Evolutionary conservation across 2,797 vertebrate species (phyloP).

Genomic region (Spondyliosoma cantharus): DNA sequence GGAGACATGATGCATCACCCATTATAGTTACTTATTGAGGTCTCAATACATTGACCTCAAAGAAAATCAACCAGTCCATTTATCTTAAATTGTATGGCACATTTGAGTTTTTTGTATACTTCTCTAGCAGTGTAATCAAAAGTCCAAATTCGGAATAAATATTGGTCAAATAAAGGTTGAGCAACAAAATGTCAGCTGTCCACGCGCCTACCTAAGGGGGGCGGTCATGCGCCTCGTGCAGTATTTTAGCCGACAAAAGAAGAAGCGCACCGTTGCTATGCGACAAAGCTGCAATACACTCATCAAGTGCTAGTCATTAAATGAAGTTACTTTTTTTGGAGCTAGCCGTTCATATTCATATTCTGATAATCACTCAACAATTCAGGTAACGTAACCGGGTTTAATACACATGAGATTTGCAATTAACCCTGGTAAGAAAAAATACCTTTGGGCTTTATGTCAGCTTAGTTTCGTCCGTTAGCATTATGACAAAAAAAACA

Average conservation of each 20-base stretch:
- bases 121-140: too few relatives aligned
- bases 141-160: too few relatives aligned
- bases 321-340: neutral
- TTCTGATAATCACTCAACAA: neutral
- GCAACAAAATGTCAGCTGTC: neutral
- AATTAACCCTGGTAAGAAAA: neutral
- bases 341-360: fast-evolving
- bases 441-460: fast-evolving
- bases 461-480: neutral
- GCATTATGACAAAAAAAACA: too few relatives aligned
- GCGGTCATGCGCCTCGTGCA: neutral
- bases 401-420: too few relatives aligned
- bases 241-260: neutral
- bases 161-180: neutral
- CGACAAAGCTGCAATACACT: constrained; percentile 30
- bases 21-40: too few relatives aligned
- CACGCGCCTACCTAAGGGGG: neutral
- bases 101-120: too few relatives aligned
- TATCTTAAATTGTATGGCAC: too few relatives aligned
- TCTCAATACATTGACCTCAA: too few relatives aligned
- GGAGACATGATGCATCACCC: too few relatives aligned
- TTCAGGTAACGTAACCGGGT: constrained; percentile 29
- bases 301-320: neutral
- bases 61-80: too few relatives aligned
- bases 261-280: constrained; percentile 67